phyloP scores from a whole-genome alignment of 2,797 vertebrate genomes.

The Ctenosaura bakeri region DNA sequence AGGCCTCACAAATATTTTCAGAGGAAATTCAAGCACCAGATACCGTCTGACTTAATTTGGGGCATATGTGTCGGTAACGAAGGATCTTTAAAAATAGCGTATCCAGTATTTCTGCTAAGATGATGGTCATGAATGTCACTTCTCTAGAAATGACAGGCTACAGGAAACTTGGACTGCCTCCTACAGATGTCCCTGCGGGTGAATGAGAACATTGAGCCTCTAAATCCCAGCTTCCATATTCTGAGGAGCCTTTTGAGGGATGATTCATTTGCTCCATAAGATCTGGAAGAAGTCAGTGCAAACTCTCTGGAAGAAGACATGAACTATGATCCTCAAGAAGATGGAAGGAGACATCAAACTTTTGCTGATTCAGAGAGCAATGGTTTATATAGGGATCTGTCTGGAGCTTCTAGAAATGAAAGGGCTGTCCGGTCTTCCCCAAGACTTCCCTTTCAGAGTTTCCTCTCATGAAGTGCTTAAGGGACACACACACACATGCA shows the following conservation, averaged over 20 bases:
- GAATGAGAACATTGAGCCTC: background rate
- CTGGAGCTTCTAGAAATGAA: background rate
- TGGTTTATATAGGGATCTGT: background rate
- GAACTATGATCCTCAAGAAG: too few species aligned
- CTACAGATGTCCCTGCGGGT: background rate
- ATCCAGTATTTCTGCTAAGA: background rate
- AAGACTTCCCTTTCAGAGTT: background rate
- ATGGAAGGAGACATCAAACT: background rate
- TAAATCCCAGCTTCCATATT: background rate
- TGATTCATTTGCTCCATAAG: background rate
- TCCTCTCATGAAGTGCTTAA: background rate
- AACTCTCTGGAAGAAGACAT: background rate
- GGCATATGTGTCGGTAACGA: background rate
- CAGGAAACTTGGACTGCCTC: background rate
- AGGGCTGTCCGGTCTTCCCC: background rate
- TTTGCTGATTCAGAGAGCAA: background rate
- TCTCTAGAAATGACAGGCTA: too few species aligned
- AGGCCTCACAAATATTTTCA: conserved; percentile 14
- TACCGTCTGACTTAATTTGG: background rate
- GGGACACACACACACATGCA: too few species aligned
- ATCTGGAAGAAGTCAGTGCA: background rate
- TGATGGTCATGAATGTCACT: background rate
- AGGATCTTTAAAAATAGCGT: background rate
- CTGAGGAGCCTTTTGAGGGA: background rate
- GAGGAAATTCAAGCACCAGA: background rate